Evolutionary conservation across 2,797 vertebrate species (phyloP).

Genomic region (Sebastes glaucus): DNA sequence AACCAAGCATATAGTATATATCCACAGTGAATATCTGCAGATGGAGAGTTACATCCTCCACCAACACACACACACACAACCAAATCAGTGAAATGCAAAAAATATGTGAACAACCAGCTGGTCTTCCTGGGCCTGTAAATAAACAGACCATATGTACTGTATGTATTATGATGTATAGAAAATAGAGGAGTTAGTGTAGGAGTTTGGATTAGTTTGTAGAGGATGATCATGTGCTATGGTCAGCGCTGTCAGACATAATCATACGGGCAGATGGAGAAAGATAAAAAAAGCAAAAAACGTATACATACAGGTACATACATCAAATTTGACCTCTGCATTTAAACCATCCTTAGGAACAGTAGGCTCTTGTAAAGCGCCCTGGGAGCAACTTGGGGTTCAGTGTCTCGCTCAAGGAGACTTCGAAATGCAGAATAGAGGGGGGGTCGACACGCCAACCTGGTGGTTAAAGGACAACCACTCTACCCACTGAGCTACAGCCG

Average conservation of each 20-base stretch:
- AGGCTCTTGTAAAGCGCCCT: background rate
- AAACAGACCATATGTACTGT: slow-evolving; percentile 29
- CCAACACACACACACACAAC: background rate
- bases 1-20: background rate
- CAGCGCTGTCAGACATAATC: slow-evolving; percentile 37
- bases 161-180: background rate
- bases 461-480: background rate
- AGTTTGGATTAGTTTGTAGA: slow-evolving; percentile 14
- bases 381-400: background rate
- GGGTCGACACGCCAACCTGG: background rate
- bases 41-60: background rate
- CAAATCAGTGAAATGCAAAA: background rate
- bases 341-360: background rate
- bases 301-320: too few relatives aligned
- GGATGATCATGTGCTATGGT: slow-evolving; percentile 26
- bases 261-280: slow-evolving; percentile 32
- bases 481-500: background rate
- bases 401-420: background rate
- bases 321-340: background rate
- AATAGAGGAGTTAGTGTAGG: background rate
- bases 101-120: slow-evolving; percentile 39
- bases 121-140: background rate
- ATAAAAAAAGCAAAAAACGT: background rate
- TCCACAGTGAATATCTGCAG: background rate
- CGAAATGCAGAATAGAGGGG: background rate